Evolutionary conservation across 1,140 invertebrate species (phyloP), one percentile per base, ranked within the genome.

Genomic region (Caligus rogercresseyi): DNA sequence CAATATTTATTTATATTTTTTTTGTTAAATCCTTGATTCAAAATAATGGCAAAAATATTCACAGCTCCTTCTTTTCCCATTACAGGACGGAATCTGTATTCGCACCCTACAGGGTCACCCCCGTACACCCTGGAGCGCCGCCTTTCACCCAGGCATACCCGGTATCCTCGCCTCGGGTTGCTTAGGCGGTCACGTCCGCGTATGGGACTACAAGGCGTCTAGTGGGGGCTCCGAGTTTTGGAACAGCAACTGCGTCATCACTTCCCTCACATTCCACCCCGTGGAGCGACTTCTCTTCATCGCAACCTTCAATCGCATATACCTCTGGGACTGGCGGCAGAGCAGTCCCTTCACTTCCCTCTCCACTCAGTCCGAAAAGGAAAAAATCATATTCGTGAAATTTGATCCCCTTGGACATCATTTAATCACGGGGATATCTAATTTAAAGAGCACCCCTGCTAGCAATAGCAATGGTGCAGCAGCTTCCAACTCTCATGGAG

Each of bases 41-140:
- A 43, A 11, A 7, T n/a, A 43, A 43, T 11, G n/a, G 31, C n/a
- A n/a, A n/a, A 43, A 43, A 11, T 43, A 43, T n/a, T 43, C 7
- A 11, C n/a, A 43, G 7, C n/a, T 7, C n/a, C 7, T 43, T 43
- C n/a, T 7, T 43, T 43, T n/a, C n/a, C 7, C n/a, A 43, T 43
- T 43, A 43, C n/a, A 43, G 31, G 89, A 78, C 67, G 85, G 87
- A 0, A 84, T 85, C 71, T 83, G 87, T 72, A 79, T 89, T 18
- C 80, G 81, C 67, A 85, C 82, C 25, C 72, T 92, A 25, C 78
- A 79, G 54, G 88, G 88, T 7, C 88, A 91, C 51, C 57, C 75
- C 86, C 75, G 88, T n/a, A 90, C 87, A 53, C 88, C 88, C 2
- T 93, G 88, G 88, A 89, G 86, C 71, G 80, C 90, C 54, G 85